Evolutionary conservation across 2,113 vertebrate genomes (phyloP).

Genomic region (Bufo gargarizans): DNA sequence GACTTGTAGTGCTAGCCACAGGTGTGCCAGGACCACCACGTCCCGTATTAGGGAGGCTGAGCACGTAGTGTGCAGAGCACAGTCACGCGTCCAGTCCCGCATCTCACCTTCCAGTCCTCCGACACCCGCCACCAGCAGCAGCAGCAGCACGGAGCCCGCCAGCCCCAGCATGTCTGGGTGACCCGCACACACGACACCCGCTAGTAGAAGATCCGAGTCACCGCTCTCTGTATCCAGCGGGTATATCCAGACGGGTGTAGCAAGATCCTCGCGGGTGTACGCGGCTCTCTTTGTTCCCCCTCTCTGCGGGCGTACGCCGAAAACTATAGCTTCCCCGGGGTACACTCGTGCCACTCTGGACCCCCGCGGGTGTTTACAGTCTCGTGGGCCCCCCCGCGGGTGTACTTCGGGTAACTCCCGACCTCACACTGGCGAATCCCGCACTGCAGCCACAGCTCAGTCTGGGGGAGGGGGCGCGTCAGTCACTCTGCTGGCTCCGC

Average conservation of each 20-base stretch:
- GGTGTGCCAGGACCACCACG: too few relatives aligned
- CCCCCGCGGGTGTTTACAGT: constrained; percentile 49
- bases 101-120: constrained; percentile 48
- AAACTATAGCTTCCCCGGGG: constrained; percentile 9
- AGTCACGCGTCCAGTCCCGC: neutral
- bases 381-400: constrained; percentile 46
- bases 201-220: neutral
- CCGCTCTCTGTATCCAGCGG: neutral
- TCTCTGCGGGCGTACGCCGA: constrained; percentile 13
- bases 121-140: constrained; percentile 39
- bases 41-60: neutral
- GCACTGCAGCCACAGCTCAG: constrained; percentile 57
- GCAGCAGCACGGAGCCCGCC: neutral
- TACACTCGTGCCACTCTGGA: constrained; percentile 28
- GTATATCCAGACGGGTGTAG: neutral
- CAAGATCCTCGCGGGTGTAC: neutral
- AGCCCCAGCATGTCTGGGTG: constrained; percentile 31
- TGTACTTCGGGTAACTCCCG: constrained; percentile 47
- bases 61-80: neutral
- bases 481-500: neutral
- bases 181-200: neutral
- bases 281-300: constrained; percentile 11
- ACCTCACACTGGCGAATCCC: constrained; percentile 53
- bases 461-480: constrained; percentile 46
- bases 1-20: neutral